Conservation (phyloP, 2,888 invertebrate species). For the Sinhomidia bicolor region DNA sequence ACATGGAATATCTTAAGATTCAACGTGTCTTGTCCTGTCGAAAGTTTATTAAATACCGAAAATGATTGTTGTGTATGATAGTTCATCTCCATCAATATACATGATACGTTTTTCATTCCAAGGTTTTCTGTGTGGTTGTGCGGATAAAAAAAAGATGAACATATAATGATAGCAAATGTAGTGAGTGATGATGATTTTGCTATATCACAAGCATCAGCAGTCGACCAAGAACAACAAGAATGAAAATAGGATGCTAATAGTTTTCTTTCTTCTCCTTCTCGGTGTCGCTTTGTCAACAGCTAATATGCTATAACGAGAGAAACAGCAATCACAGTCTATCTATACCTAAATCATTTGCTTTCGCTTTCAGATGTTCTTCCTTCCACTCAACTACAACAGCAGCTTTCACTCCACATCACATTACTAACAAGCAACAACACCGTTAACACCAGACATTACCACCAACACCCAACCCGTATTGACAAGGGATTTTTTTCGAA, state of each 20-base stretch:
- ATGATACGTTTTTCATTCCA: too few species aligned
- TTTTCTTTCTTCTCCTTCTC: neutral
- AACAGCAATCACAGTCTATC: neutral
- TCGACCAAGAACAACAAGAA: neutral
- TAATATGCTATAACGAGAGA: neutral
- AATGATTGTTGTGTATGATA: too few species aligned
- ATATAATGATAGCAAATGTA: too few species aligned
- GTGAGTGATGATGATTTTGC: too few species aligned
- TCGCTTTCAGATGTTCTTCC: neutral
- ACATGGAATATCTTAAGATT: too few species aligned
- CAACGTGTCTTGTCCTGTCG: too few species aligned
- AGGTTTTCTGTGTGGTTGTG: too few species aligned
- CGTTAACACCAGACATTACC: neutral
- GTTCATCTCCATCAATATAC: too few species aligned
- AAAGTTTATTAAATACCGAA: too few species aligned
- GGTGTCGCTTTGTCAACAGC: neutral
- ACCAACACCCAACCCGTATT: neutral
- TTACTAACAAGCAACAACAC: neutral
- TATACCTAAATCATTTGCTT: neutral
- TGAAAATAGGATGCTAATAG: conserved; percentile 12
- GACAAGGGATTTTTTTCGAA: neutral
- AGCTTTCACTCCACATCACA: neutral
- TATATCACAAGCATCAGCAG: too few species aligned
- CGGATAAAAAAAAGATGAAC: too few species aligned
- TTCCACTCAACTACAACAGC: neutral